Evolutionary conservation across 2,797 vertebrate species (phyloP).

Genomic region (Salmo trutta): DNA sequence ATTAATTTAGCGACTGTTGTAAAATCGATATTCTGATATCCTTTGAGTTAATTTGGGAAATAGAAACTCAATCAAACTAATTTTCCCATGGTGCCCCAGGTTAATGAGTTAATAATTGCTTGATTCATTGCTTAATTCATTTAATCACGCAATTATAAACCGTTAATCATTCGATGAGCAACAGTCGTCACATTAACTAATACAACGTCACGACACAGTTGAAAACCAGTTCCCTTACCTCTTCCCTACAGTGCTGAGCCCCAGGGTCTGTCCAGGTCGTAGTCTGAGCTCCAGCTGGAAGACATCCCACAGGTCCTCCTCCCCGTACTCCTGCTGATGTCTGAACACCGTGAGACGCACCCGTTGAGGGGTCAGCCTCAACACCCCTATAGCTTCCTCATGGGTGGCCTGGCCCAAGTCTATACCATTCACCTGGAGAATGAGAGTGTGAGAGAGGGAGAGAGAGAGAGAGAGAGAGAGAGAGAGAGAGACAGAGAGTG

Average conservation of each 20-base stretch:
- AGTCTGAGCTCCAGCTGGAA: constrained; percentile 86
- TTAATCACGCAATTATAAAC: too few species aligned
- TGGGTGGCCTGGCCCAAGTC: constrained; percentile 92
- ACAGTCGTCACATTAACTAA: too few species aligned
- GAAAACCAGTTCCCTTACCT: constrained; percentile 74
- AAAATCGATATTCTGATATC: too few species aligned
- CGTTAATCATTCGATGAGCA: too few species aligned
- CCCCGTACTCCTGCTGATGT: constrained; percentile 84
- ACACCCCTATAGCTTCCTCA: constrained; percentile 92
- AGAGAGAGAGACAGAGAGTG: not conserved
- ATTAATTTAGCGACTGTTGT: too few species aligned
- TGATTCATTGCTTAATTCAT: too few species aligned
- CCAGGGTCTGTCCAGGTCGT: constrained; percentile 82
- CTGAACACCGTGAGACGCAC: constrained; percentile 87
- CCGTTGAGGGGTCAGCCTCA: constrained; percentile 88
- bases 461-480: not conserved
- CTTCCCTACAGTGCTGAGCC: constrained; percentile 90
- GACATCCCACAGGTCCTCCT: constrained; percentile 88
- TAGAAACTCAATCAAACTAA: too few species aligned
- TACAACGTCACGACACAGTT: too few species aligned
- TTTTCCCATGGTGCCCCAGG: too few species aligned
- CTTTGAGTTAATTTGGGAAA: too few species aligned
- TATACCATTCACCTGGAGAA: constrained; percentile 87
- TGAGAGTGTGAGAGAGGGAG: not conserved
- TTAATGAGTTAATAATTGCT: too few species aligned